These are phyloP conservation scores for Chirona hameri DNA, from an alignment of 2,888 invertebrate species.

Conservation along the genomic window DNA sequence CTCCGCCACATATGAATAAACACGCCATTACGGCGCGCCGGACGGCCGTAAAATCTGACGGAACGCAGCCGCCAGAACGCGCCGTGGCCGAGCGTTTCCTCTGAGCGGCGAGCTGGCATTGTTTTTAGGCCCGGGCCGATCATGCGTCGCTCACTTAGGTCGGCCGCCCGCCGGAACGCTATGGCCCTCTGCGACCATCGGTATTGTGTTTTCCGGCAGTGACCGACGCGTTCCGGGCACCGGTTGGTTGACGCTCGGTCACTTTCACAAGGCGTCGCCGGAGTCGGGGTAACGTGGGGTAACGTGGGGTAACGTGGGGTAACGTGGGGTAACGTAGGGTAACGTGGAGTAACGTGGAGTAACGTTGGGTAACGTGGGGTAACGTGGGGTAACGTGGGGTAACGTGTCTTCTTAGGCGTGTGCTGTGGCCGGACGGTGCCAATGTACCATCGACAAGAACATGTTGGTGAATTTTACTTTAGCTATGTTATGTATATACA, in stretches of 20 bases:
- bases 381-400: no score
- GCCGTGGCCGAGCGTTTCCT: neutral
- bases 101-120: neutral
- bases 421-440: no score
- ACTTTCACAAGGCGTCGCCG: neutral
- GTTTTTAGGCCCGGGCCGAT: neutral
- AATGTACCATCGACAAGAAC: no score
- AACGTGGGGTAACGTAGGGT: no score
- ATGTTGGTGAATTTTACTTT: no score
- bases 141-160: neutral
- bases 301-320: no score
- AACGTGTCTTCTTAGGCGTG: no score
- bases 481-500: no score
- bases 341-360: no score
- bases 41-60: neutral
- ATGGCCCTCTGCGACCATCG: neutral
- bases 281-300: no score
- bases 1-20: constrained; percentile 25
- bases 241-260: neutral
- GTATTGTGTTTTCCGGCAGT: neutral
- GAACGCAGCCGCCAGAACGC: neutral
- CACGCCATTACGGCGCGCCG: constrained; percentile 4
- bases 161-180: neutral
- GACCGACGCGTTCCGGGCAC: neutral
- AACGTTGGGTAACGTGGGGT: no score